Base-by-base conservation (phyloP, 2,113 vertebrate genomes). In the Kryptolebias marmoratus region DNA sequence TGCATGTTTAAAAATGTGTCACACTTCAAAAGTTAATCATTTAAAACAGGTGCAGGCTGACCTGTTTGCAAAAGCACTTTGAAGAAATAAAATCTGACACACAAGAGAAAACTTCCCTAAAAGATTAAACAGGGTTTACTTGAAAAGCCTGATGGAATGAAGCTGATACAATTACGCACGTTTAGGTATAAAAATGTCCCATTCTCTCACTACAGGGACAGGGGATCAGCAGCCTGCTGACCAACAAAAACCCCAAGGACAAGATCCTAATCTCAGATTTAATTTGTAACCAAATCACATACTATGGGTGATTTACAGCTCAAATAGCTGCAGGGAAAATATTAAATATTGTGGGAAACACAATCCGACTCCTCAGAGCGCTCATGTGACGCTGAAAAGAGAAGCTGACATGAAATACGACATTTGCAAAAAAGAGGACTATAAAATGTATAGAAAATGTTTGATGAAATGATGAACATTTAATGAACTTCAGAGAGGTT, bases 321-420 rank as follows among this genome's bases (percentile, higher is more conserved):
- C 15, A 50, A 30, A 62, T 5, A 12, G 68, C 83, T 73, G 42
- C n/a, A 64, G 73, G 69, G 53, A 5, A 32, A 61, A 67, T 7
- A 22, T 30, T 45, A 47, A 16, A 27, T 49, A 39, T 42, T 49
- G 22, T 68, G 52, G 57, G 58, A 70, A 61, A 61, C 39, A 62
- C 54, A 54, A 52, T 64, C 22, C 67, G 3, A 39, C 22, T 42
- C 27, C 39, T 32, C 61, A 80, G 58, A 39, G 42, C 31, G 28
- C 30, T 58, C 45, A 28, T 16, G 22, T 13, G n/a, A 11, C 12
- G 5, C 66, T 79, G 58, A 71, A 71, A 31, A 50, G 44, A 44
- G n/a, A 54, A 0, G 18, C 15, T 50, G 30, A 59, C 28, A 68
- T 39, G 15, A 42, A 54, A 60, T 54, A 57, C 18, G 6, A 30